phyloP scores from a whole-genome alignment of 1,140 invertebrate species.

The Cheumatopsyche charites region DNA sequence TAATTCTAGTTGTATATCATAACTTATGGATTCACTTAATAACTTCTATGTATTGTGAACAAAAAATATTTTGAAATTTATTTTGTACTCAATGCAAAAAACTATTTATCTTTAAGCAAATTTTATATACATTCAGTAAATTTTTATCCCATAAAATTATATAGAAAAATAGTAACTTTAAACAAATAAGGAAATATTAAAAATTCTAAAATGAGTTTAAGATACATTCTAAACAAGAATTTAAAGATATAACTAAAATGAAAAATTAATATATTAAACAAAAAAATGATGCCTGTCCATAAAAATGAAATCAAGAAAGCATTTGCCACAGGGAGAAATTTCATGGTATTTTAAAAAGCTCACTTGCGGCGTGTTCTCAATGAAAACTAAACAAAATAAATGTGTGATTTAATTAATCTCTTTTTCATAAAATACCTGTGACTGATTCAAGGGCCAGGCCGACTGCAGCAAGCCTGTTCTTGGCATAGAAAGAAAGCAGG shows the following conservation, averaged over 20 bases:
- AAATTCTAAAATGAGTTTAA: conserved; percentile 1
- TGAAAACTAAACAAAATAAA: conserved; percentile 49
- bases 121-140: conserved; percentile 1
- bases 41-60: neutral
- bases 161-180: neutral
- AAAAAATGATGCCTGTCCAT: conserved; percentile 20
- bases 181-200: neutral
- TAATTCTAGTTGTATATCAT: no score
- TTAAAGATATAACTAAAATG: neutral
- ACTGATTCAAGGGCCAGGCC: conserved; percentile 57
- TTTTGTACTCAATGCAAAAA: neutral
- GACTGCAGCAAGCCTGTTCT: conserved; percentile 70
- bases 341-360: conserved; percentile 31
- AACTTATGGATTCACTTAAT: no score
- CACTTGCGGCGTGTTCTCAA: conserved; percentile 27
- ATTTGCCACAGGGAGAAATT: conserved; percentile 29
- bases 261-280: conserved; percentile 13
- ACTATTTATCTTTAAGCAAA: conserved; percentile 10
- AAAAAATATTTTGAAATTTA: neutral
- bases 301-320: conserved; percentile 21
- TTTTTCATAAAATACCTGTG: conserved; percentile 55
- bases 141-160: neutral
- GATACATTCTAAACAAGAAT: neutral
- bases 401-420: neutral
- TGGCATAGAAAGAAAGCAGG: conserved; percentile 76